Conservation (phyloP, 1,140 invertebrate genomes). For the Sitobion miscanthi region DNA sequence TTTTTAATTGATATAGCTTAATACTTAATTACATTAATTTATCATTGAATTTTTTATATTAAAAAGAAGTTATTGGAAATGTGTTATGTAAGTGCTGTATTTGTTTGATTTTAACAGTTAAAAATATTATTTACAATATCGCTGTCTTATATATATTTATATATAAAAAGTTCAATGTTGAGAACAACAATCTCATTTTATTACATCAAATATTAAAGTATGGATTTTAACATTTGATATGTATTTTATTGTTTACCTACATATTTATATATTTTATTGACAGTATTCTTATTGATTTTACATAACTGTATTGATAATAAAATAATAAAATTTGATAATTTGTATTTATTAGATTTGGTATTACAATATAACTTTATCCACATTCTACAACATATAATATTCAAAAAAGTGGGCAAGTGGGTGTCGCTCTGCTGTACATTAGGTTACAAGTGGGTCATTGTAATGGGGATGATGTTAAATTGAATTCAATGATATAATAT, state of each 20-base stretch:
- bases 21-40: background rate
- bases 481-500: too few relatives aligned
- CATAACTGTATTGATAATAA: background rate
- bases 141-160: background rate
- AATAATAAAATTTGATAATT: background rate
- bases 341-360: background rate
- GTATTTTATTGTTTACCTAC: background rate
- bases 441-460: too few relatives aligned
- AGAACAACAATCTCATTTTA: background rate
- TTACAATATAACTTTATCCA: too few relatives aligned
- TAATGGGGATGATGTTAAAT: too few relatives aligned
- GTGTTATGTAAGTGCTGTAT: background rate
- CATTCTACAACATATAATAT: too few relatives aligned
- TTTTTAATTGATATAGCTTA: background rate
- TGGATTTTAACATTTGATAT: background rate
- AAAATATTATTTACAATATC: background rate
- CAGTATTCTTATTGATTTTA: slow-evolving; percentile 6
- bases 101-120: background rate
- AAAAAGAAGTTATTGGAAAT: background rate
- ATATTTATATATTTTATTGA: slow-evolving; percentile 8
- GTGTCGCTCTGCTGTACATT: too few relatives aligned
- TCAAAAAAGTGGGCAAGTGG: too few relatives aligned
- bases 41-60: background rate
- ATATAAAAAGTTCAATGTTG: background rate
- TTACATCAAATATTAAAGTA: background rate